A percentile compares a stretch with the other conserved stretches of the same genome.
Conservation (phyloP, 2,888 invertebrate species). For the Eupelmus urozonus region DNA sequence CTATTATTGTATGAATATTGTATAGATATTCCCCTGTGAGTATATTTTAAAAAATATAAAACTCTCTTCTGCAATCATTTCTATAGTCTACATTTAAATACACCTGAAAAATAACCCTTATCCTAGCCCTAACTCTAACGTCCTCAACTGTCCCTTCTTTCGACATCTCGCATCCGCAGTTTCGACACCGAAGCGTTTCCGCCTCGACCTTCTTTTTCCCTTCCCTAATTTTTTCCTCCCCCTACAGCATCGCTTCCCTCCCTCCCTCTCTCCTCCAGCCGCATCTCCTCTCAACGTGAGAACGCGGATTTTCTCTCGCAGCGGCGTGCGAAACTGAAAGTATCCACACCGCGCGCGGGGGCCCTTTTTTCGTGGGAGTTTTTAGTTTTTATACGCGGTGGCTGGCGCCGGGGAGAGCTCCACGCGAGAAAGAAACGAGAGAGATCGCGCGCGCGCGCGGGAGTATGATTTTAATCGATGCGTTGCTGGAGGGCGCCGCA, state of each 20-base stretch:
- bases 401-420: conserved; percentile 44
- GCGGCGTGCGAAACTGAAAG: conserved; percentile 42
- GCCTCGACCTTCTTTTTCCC: too few relatives aligned
- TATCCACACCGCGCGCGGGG: conserved; percentile 46
- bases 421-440: conserved; percentile 37
- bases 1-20: too few relatives aligned
- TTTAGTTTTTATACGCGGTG: conserved; percentile 55
- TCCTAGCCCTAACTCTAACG: too few relatives aligned
- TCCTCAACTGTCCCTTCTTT: too few relatives aligned
- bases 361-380: conserved; percentile 56
- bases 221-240: too few relatives aligned
- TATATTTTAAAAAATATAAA: too few relatives aligned
- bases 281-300: conserved; percentile 32
- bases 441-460: conserved; percentile 50
- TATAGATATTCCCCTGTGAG: too few relatives aligned
- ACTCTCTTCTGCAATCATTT: too few relatives aligned
- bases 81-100: too few relatives aligned
- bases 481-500: conserved; percentile 47
- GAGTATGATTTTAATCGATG: conserved; percentile 56
- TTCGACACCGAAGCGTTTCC: too few relatives aligned
- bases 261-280: not conserved
- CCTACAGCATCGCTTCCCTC: not conserved
- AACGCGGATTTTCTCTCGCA: conserved; percentile 29
- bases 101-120: too few relatives aligned
- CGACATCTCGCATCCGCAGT: too few relatives aligned